Percentiles rank a stretch among this genome's conserved stretches.
Conservation (phyloP, 2,888 invertebrate species). For the Dryobotodes eremita region DNA sequence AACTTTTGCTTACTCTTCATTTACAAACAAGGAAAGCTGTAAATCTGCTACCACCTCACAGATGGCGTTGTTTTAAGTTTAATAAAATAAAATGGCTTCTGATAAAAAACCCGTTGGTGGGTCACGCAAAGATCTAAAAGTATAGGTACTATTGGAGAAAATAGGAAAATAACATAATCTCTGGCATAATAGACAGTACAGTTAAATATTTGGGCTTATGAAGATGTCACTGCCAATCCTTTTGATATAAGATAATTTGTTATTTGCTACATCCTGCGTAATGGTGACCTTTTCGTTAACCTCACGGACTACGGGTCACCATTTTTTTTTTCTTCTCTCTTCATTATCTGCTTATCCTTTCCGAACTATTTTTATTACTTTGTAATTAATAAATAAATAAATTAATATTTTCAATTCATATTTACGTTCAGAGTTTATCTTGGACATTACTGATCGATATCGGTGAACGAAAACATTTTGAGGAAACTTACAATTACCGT, state of each 20-base stretch:
- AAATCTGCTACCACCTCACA: slow-evolving; percentile 48
- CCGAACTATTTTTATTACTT: background rate
- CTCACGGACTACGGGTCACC: background rate
- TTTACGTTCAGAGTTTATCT: background rate
- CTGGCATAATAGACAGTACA: too few species aligned
- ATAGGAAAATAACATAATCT: background rate
- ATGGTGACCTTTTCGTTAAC: background rate
- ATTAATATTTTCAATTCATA: background rate
- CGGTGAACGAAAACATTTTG: background rate
- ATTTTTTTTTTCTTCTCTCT: background rate
- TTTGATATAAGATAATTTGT: background rate
- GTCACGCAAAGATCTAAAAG: background rate
- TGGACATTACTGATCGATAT: background rate
- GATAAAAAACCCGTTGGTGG: too few species aligned
- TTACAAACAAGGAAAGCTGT: background rate
- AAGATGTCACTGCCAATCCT: background rate
- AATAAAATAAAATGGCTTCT: background rate
- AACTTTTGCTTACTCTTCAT: background rate
- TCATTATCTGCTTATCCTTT: background rate
- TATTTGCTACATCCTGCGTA: background rate
- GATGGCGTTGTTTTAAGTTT: slow-evolving; percentile 64
- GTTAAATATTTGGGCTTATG: background rate
- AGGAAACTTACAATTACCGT: background rate
- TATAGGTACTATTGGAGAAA: background rate
- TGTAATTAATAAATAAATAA: too few species aligned